Evolutionary conservation across 92 coral and sea anemone species (phyloP), one percentile per base, ranked within the genome.

Genomic region (Plumapathes pennacea): DNA sequence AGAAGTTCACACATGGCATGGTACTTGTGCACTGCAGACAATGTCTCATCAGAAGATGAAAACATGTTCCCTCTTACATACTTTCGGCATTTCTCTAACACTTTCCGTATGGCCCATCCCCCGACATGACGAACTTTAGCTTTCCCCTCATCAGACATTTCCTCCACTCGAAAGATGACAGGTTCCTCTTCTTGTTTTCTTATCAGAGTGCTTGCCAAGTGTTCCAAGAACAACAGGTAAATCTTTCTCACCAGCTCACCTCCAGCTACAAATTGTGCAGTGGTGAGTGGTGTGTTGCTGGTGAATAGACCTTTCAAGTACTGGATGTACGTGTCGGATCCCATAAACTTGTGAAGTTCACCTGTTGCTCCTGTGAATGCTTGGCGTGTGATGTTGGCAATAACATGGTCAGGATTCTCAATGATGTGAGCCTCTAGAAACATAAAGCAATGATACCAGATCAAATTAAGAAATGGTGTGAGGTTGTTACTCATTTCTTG

Each of bases 121-220:
- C 84, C 89, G 14, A 83, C 60, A 38, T 76, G 73, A 15, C 81
- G 32, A 13, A 83, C 32, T 66, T 83, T 83, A 10, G 76, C n/a
- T n/a, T n/a, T n/a, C n/a, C n/a, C n/a, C n/a, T n/a, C n/a, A n/a
- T n/a, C n/a, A n/a, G n/a, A n/a, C n/a, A n/a, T n/a, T n/a, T n/a
- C n/a, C n/a, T n/a, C n/a, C n/a, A n/a, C n/a, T n/a, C n/a, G n/a
- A n/a, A n/a, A n/a, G n/a, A n/a, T n/a, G n/a, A n/a, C n/a, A n/a
- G n/a, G n/a, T n/a, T n/a, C n/a, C n/a, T n/a, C n/a, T n/a, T n/a
- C n/a, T n/a, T n/a, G n/a, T n/a, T n/a, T n/a, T n/a, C n/a, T n/a
- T n/a, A n/a, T n/a, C n/a, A n/a, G n/a, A n/a, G n/a, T 26, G 24
- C 19, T 8, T 3, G 67, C 37, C 10, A 60, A 40, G 24, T 39